Conservation (phyloP, 2,888 invertebrate species). For the Papilio demoleus region DNA sequence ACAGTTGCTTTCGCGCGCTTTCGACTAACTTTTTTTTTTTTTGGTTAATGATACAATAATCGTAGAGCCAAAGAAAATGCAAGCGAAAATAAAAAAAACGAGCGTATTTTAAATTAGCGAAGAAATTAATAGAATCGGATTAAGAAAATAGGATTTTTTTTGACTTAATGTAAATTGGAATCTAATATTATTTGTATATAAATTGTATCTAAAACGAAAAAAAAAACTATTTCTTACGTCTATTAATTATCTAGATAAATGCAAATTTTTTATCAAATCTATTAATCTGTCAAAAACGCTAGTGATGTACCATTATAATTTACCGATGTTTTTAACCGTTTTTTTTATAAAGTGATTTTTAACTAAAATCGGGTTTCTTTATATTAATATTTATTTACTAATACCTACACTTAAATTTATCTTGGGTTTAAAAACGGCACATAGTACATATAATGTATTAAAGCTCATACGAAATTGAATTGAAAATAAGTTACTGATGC, state of each 20-base stretch:
- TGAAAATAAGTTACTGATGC: no score
- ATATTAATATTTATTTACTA: conserved; percentile 14
- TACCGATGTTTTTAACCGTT: background rate
- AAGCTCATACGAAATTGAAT: conserved; percentile 48
- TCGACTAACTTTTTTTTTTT: conserved; percentile 5
- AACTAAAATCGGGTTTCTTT: conserved; percentile 1
- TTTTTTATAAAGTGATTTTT: background rate
- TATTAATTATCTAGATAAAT: background rate
- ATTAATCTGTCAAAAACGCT: background rate
- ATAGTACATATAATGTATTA: conserved; percentile 44
- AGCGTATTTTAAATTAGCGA: background rate
- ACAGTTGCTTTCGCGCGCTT: conserved; percentile 1
- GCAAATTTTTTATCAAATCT: background rate
- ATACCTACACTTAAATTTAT: conserved; percentile 40
- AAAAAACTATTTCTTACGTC: background rate
- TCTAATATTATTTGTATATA: conserved; percentile 3
- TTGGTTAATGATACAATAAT: background rate
- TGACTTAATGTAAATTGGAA: background rate
- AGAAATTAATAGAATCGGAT: background rate
- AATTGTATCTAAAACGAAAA: background rate
- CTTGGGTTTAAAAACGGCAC: conserved; percentile 51
- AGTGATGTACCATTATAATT: background rate
- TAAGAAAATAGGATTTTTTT: background rate
- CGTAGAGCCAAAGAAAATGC: conserved; percentile 2
- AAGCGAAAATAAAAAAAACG: background rate